Evolutionary conservation across 1,140 invertebrate species (phyloP).

Genomic region (Drosophila ogumai): DNA sequence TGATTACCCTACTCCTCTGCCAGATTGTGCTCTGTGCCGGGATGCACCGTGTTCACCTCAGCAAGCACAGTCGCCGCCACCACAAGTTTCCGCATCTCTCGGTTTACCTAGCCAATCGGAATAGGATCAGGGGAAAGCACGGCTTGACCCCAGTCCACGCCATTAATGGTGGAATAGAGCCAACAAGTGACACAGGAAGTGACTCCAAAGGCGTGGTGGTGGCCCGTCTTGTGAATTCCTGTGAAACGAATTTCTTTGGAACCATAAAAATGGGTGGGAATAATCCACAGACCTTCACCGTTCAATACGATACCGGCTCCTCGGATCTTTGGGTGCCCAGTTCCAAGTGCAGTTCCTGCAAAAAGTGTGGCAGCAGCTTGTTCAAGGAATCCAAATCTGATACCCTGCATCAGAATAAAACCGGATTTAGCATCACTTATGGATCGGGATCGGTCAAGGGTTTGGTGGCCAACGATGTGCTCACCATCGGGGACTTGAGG

Average conservation of each 20-base stretch:
- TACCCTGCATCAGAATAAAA: background rate
- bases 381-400: constrained; percentile 87
- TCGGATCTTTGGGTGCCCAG: constrained; percentile 72
- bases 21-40: background rate
- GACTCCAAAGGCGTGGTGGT: constrained; percentile 4
- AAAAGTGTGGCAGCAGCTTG: constrained; percentile 98
- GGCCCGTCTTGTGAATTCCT: constrained; percentile 47
- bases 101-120: constrained; percentile 1
- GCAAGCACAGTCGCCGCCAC: background rate
- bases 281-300: constrained; percentile 86
- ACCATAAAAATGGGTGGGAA: constrained; percentile 93
- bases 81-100: constrained; percentile 19
- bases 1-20: constrained; percentile 18
- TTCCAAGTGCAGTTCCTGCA: constrained; percentile 85
- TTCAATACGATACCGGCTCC: constrained; percentile 74
- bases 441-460: constrained; percentile 26
- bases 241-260: constrained; percentile 86
- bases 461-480: constrained; percentile 10
- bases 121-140: constrained; percentile 25
- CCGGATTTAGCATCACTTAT: constrained; percentile 22
- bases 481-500: constrained; percentile 6
- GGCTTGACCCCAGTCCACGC: constrained; percentile 13
- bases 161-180: background rate
- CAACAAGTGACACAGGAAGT: background rate
- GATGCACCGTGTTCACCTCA: constrained; percentile 11